phyloP scores from a whole-genome alignment of 2,888 invertebrate genomes.

The Noctua comes region DNA sequence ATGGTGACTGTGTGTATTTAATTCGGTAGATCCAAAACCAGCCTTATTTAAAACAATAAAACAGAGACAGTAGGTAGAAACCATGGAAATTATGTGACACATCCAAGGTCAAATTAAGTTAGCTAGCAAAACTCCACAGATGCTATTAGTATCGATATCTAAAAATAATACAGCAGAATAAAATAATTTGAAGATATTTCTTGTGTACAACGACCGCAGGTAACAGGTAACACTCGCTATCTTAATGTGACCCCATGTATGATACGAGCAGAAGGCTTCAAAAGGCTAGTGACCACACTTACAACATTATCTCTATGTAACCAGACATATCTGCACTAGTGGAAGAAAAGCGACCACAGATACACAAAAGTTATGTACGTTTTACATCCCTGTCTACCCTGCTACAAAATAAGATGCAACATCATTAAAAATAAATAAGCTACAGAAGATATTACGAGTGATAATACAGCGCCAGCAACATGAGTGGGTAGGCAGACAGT shows the following conservation, averaged over 20 bases:
- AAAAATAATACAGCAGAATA: neutral
- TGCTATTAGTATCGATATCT: neutral
- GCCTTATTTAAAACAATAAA: too few species aligned
- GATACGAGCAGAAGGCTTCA: neutral
- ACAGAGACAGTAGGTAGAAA: too few species aligned
- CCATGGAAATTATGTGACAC: too few species aligned
- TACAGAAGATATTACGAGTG: slow-evolving; percentile 26
- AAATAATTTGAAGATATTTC: neutral
- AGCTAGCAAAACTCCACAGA: neutral
- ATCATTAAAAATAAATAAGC: slow-evolving; percentile 39
- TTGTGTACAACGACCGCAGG: neutral
- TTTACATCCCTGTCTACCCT: neutral
- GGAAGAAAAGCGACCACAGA: neutral
- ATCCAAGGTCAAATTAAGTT: neutral
- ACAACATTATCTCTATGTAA: neutral
- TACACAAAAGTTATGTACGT: neutral
- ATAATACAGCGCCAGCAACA: slow-evolving; percentile 6
- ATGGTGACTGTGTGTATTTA: neutral
- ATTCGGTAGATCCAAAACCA: neutral
- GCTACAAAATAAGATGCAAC: slow-evolving; percentile 12
- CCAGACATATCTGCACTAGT: neutral
- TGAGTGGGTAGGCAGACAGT: slow-evolving; percentile 37
- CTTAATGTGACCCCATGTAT: neutral
- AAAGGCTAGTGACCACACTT: neutral
- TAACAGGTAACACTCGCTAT: neutral